Conservation (phyloP, 2,888 invertebrate species). For the Amphipoea lucens region DNA sequence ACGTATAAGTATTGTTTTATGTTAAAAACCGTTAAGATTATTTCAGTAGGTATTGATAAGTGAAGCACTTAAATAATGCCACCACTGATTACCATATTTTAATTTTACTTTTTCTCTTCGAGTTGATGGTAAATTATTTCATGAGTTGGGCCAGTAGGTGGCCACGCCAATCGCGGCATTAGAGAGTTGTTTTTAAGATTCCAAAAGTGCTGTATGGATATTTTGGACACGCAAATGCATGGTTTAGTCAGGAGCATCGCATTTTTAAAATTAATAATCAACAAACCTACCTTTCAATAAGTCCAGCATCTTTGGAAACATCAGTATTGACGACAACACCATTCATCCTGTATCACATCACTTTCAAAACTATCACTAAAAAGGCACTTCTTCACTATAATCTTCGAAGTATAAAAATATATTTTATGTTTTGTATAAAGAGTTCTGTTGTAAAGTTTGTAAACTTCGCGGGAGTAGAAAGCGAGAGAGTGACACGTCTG, state of each 20-base stretch:
- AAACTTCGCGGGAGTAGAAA: conserved; percentile 54
- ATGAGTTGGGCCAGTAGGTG: not conserved
- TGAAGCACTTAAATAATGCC: conserved; percentile 7
- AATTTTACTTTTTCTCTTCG: not conserved
- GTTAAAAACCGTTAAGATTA: conserved; percentile 6
- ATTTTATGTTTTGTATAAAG: conserved; percentile 35
- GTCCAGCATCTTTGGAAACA: conserved; percentile 74
- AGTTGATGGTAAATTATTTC: not conserved
- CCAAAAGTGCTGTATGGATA: not conserved
- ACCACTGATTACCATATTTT: not conserved
- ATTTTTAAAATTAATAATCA: not conserved
- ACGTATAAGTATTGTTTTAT: conserved; percentile 23
- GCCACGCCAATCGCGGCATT: too few species aligned
- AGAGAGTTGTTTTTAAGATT: too few species aligned
- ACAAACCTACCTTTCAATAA: conserved; percentile 72
- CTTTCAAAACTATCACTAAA: conserved; percentile 61
- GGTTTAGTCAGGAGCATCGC: too few species aligned
- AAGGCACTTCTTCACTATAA: conserved; percentile 66
- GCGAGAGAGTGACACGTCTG: conserved; percentile 44
- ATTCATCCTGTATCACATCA: conserved; percentile 75
- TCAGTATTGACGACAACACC: conserved; percentile 74
- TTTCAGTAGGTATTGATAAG: conserved; percentile 21
- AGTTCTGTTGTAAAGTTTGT: conserved; percentile 65
- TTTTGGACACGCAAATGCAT: not conserved
- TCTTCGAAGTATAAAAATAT: conserved; percentile 17